Percentiles rank a stretch among this genome's conserved stretches.
These are phyloP conservation scores for Sialis lutaria DNA, from an alignment of 2,888 invertebrate genomes.

Conservation along the genomic window DNA sequence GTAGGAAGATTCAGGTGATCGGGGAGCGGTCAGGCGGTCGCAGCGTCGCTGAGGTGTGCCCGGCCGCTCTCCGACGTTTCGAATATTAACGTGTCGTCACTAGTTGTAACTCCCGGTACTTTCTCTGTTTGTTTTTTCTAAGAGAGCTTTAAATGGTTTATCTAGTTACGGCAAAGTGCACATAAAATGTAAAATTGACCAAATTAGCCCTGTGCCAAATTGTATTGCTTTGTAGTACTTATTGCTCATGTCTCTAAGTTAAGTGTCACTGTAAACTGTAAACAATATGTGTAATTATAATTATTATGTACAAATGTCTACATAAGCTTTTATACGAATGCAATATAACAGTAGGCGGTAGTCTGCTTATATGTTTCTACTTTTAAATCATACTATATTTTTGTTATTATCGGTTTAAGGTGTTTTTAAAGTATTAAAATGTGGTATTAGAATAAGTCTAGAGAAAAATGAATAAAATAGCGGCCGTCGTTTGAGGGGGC, in stretches of 20 bases:
- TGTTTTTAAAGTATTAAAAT: too few relatives aligned
- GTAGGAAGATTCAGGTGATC: conserved; percentile 7
- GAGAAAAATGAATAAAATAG: too few relatives aligned
- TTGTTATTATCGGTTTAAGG: too few relatives aligned
- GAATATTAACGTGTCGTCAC: not conserved
- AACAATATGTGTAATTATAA: not conserved
- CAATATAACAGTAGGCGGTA: too few relatives aligned
- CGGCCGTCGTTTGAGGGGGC: too few relatives aligned
- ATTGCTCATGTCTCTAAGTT: conserved; percentile 4
- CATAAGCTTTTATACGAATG: not conserved
- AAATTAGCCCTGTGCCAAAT: conserved; percentile 6
- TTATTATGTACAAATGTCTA: not conserved
- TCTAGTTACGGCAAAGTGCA: conserved; percentile 3
- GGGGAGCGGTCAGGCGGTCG: not conserved
- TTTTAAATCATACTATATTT: too few relatives aligned
- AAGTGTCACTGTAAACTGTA: not conserved
- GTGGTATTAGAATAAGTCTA: too few relatives aligned
- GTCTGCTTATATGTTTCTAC: too few relatives aligned
- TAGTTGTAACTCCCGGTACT: too few relatives aligned
- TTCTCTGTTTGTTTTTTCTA: not conserved
- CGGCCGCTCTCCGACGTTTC: not conserved
- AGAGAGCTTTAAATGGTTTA: not conserved
- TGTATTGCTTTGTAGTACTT: conserved; percentile 4
- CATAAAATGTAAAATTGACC: conserved; percentile 6
- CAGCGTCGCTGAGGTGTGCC: too few relatives aligned